Percentiles rank a stretch among this genome's conserved stretches.
phyloP scores from a whole-genome alignment of 1,140 invertebrate genomes.

The Nautilus pompilius region DNA sequence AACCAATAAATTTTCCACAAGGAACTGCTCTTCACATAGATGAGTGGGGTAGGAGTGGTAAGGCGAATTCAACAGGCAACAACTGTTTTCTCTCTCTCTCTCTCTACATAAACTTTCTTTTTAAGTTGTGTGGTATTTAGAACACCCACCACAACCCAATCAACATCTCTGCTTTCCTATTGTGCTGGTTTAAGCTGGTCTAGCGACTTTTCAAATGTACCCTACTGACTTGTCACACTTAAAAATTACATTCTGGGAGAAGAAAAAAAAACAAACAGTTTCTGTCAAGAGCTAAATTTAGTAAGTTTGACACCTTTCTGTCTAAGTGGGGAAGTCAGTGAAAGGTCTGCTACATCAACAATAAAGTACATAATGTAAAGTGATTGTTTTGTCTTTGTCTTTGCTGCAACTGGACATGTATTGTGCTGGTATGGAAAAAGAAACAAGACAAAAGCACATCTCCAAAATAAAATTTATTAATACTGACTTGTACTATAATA shows the following conservation, averaged over 20 bases:
- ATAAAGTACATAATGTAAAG: conserved; percentile 2
- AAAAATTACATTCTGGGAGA: too few relatives aligned
- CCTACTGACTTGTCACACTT: too few relatives aligned
- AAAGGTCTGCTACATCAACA: conserved; percentile 4
- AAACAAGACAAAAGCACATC: too few relatives aligned
- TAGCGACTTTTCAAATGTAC: conserved; percentile 5
- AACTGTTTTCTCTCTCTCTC: not conserved
- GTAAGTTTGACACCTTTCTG: too few relatives aligned
- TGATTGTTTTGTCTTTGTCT: too few relatives aligned
- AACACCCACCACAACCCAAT: not conserved
- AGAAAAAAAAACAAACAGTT: too few relatives aligned
- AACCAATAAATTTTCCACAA: conserved; percentile 5
- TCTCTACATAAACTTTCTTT: too few relatives aligned
- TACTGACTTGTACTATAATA: too few relatives aligned
- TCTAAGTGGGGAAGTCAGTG: not conserved
- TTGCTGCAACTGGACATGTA: too few relatives aligned
- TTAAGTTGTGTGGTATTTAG: not conserved
- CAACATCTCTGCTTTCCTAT: conserved; percentile 5
- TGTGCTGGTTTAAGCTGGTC: not conserved
- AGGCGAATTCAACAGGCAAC: conserved; percentile 4
- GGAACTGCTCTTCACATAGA: not conserved
- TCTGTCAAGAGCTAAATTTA: too few relatives aligned
- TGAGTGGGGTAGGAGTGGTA: conserved; percentile 3
- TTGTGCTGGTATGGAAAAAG: too few relatives aligned
- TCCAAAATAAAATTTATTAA: too few relatives aligned